Percentiles rank a stretch among this genome's conserved stretches.
These are phyloP conservation scores for Oligia strigilis DNA, from an alignment of 2,888 invertebrate genomes.

Conservation along the genomic window DNA sequence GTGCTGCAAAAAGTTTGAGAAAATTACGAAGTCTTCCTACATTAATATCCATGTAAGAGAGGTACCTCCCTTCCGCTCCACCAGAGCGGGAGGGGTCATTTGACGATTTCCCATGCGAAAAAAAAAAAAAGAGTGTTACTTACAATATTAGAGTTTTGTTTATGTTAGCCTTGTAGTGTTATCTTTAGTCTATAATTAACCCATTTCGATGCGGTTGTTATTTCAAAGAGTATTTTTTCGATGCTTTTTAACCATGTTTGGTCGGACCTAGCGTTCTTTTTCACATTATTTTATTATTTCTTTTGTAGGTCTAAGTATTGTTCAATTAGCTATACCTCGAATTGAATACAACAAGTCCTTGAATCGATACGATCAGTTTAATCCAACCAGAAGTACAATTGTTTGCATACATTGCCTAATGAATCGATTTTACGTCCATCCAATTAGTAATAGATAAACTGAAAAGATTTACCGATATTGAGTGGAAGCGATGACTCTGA, in stretches of 20 bases:
- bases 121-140: too few relatives aligned
- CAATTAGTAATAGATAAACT: slow-evolving; percentile 48
- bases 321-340: slow-evolving; percentile 13
- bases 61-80: neutral
- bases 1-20: neutral
- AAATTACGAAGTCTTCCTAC: neutral
- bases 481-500: slow-evolving; percentile 34
- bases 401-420: slow-evolving; percentile 35
- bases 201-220: neutral
- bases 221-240: slow-evolving; percentile 2
- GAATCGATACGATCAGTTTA: slow-evolving; percentile 34
- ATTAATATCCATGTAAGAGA: neutral
- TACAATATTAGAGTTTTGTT: neutral
- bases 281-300: neutral
- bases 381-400: slow-evolving; percentile 25
- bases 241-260: neutral
- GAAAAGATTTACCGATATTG: slow-evolving; percentile 31
- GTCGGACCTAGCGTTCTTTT: neutral
- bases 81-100: too few relatives aligned
- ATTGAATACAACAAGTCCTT: slow-evolving; percentile 18
- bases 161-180: neutral
- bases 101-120: too few relatives aligned
- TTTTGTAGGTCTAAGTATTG: neutral
- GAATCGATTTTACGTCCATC: slow-evolving; percentile 52
- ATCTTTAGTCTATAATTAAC: neutral